phyloP scores from a whole-genome alignment of 2,113 vertebrate species.

The Neomonachus schauinslandi region DNA sequence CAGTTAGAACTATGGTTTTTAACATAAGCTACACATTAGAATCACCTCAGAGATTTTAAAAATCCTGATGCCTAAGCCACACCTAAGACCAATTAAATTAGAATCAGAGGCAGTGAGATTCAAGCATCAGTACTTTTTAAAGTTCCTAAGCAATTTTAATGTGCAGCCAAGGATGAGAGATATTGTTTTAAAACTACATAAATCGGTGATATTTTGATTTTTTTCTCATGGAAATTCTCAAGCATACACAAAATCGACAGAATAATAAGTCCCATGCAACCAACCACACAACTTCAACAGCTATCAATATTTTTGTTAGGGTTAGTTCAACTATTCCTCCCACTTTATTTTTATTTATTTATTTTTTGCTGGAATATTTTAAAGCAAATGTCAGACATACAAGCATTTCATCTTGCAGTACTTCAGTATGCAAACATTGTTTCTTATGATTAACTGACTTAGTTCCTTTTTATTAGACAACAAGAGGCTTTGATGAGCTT shows the following conservation, averaged over 20 bases:
- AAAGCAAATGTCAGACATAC: conserved; percentile 14
- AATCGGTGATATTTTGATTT: background rate
- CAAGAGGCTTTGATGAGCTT: conserved; percentile 16
- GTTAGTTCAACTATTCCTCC: background rate
- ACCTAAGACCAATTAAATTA: background rate
- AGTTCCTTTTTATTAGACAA: conserved; percentile 59
- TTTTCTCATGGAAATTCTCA: background rate
- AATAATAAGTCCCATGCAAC: background rate
- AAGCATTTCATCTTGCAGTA: conserved; percentile 36
- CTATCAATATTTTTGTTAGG: background rate
- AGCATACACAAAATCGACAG: background rate
- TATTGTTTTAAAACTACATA: background rate
- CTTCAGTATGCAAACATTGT: conserved; percentile 18
- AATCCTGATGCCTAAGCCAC: background rate
- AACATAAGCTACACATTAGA: background rate
- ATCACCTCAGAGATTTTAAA: background rate
- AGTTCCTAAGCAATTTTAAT: background rate
- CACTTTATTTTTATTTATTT: conserved; percentile 28
- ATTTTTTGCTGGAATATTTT: conserved; percentile 40
- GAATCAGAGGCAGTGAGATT: background rate
- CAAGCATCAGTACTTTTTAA: background rate
- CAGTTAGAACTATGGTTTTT: conserved; percentile 8
- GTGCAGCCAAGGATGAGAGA: background rate
- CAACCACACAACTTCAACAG: background rate
- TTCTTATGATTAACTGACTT: conserved; percentile 46